Percentiles rank a stretch among this genome's conserved stretches.
These are phyloP conservation scores for Epistrophe eligans DNA, from an alignment of 2,888 invertebrate species.

Conservation along the genomic window DNA sequence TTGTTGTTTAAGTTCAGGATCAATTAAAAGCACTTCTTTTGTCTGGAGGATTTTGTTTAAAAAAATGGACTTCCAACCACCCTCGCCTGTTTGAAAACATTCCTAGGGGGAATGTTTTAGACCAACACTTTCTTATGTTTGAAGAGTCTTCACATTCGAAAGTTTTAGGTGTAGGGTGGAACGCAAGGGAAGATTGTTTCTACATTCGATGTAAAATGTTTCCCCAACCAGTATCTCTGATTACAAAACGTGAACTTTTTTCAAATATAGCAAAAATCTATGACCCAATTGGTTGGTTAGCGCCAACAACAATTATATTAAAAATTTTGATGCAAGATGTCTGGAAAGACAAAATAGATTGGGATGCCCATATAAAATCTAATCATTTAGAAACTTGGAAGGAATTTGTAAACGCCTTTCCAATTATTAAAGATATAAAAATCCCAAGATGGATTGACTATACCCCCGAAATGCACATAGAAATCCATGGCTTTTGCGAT, in stretches of 20 bases:
- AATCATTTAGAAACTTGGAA: constrained; percentile 1
- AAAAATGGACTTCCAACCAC: constrained; percentile 41
- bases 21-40: constrained; percentile 14
- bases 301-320: constrained; percentile 51
- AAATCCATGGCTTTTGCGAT: no score
- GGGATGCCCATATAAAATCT: constrained; percentile 45
- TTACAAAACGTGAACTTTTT: constrained; percentile 63
- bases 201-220: no score
- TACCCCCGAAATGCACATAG: not conserved
- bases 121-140: constrained; percentile 7
- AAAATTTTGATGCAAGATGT: constrained; percentile 68
- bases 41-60: constrained; percentile 23
- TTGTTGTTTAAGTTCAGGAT: not conserved
- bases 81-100: not conserved
- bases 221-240: not conserved
- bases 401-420: not conserved
- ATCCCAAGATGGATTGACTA: constrained; percentile 3
- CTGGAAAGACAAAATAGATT: constrained; percentile 52
- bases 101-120: not conserved
- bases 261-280: constrained; percentile 67
- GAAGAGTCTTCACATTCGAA: constrained; percentile 39
- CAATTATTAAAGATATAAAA: not conserved
- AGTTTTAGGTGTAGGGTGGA: constrained; percentile 63
- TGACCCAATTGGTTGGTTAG: constrained; percentile 30
- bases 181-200: constrained; percentile 60